phyloP scores from a whole-genome alignment of 2,888 invertebrate species.

The Carabus problematicus region DNA sequence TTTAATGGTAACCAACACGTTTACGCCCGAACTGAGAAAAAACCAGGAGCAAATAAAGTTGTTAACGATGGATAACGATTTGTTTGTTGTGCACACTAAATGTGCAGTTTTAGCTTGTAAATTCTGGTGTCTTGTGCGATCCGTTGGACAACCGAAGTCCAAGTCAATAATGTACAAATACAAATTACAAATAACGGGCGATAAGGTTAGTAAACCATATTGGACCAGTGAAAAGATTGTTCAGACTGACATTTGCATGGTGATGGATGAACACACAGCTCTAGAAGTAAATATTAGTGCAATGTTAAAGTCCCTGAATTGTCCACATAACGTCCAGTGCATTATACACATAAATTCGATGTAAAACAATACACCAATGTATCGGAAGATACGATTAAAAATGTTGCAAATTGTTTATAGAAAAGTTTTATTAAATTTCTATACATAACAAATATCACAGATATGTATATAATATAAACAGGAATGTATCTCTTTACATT shows the following conservation, averaged over 20 bases:
- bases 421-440: conserved; percentile 26
- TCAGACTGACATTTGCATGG: conserved; percentile 29
- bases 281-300: conserved; percentile 36
- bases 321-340: conserved; percentile 26
- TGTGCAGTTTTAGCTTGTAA: conserved; percentile 26
- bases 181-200: conserved; percentile 27
- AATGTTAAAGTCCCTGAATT: conserved; percentile 24
- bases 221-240: conserved; percentile 26
- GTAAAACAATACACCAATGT: background rate
- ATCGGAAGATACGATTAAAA: background rate
- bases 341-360: conserved; percentile 20
- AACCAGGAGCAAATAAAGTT: conserved; percentile 19
- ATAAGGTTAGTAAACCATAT: conserved; percentile 21
- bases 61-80: conserved; percentile 8
- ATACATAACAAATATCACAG: conserved; percentile 37
- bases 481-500: conserved; percentile 12
- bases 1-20: conserved; percentile 18
- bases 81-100: conserved; percentile 28
- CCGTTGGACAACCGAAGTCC: conserved; percentile 15
- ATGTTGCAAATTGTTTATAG: conserved; percentile 16
- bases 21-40: conserved; percentile 22
- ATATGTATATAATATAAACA: conserved; percentile 31
- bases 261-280: conserved; percentile 32
- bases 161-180: conserved; percentile 19
- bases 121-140: conserved; percentile 31